A percentile compares a stretch with the other conserved stretches of the same genome.
These are phyloP conservation scores for Drosophila lutescens DNA, from an alignment of 2,888 invertebrate genomes.

Conservation along the genomic window DNA sequence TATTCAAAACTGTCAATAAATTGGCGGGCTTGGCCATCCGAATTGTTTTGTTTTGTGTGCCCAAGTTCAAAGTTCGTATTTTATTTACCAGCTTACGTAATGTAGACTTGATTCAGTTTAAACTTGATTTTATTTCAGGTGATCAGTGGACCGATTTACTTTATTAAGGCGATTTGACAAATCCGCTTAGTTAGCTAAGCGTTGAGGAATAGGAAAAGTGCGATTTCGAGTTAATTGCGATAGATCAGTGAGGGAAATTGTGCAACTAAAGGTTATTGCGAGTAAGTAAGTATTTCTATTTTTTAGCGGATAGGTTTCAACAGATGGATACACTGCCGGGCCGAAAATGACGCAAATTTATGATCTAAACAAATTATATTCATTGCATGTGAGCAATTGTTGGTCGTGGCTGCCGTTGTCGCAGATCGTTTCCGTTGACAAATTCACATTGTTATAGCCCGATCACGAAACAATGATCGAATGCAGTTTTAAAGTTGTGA, in stretches of 20 bases:
- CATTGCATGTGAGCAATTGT: conserved; percentile 38
- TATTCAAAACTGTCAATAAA: conserved; percentile 37
- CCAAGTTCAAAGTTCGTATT: conserved; percentile 55
- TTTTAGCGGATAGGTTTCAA: conserved; percentile 7
- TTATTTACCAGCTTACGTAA: conserved; percentile 14
- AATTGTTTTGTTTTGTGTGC: conserved; percentile 24
- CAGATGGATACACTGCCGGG: neutral
- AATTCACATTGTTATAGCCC: conserved; percentile 28
- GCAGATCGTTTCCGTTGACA: conserved; percentile 40
- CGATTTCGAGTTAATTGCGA: conserved; percentile 4
- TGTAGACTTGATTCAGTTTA: conserved; percentile 5
- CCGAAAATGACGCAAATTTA: conserved; percentile 40
- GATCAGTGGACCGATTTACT: conserved; percentile 18
- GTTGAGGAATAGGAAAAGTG: neutral
- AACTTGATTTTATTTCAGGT: conserved; percentile 13
- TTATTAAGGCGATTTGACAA: conserved; percentile 24
- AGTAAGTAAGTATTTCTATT: neutral
- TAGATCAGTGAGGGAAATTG: conserved; percentile 20
- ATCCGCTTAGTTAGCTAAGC: conserved; percentile 4
- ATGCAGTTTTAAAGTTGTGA: conserved; percentile 28
- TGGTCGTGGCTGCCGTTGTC: conserved; percentile 5
- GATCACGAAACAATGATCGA: conserved; percentile 22
- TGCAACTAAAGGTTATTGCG: conserved; percentile 17
- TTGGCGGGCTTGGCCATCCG: conserved; percentile 15
- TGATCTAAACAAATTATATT: conserved; percentile 38